Base-by-base conservation (phyloP, 2,113 vertebrate genomes). In the Xiphophorus couchianus region DNA sequence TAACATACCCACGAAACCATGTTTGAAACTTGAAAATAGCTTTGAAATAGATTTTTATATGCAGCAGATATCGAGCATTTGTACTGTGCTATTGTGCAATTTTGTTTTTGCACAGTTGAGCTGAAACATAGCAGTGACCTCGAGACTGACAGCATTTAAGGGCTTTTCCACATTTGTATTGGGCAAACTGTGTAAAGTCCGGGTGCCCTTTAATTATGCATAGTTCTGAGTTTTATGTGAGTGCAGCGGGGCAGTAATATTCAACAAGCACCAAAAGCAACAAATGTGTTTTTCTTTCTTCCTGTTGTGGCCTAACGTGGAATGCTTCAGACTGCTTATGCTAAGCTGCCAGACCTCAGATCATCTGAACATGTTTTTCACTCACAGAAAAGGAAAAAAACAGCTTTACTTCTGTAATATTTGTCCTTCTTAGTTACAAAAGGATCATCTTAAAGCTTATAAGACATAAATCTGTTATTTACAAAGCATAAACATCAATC, bases 241-340 rank as follows among this genome's bases (percentile, higher is more conserved):
- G 28, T 62, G 27, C 62, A 76, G 25, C 42, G 28, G 51, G 42
- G 62, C 48, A 80, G 15, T 73, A 58, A 78, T 75, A 64, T 54
- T 78, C 33, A 62, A 30, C 48, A 76, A 19, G 3, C 62, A 67
- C 68, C 44, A 73, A 61, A 83, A 85, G 65, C n/a, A 72, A 77
- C 71, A 51, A 63, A 13, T n/a, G 48, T 63, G 62, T 51, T 28
- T 71, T 73, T 72, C 42, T 68, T 64, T 72, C 42, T 71, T 61
- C 3, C 78, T 65, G 0, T 61, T 81, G 80, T 81, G 82, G 82
- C 74, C 61, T 81, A 85, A 82, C 30, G 44, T 67, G 83, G 85
- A 89, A 80, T 85, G 78, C 77, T 75, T 82, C 74, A 31, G 22
- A 80, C 61, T 70, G 78, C 73, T 81, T 70, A 77, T 71, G 31